These are phyloP conservation scores for Mesocentrotus franciscanus DNA, from an alignment of 53 echinoderm and acorn worm genomes.

Conservation along the genomic window DNA sequence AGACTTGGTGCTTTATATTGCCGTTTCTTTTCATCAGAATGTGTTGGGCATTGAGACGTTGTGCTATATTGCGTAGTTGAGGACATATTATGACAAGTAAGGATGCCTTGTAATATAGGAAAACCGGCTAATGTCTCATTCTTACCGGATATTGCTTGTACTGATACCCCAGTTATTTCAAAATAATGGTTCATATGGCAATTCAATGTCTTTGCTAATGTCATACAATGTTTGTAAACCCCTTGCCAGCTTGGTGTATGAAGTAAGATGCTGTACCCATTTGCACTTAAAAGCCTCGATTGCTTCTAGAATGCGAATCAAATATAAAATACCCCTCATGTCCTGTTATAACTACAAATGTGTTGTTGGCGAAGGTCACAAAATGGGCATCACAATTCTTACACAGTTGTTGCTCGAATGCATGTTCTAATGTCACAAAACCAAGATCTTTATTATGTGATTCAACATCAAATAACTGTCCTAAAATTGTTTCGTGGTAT, in stretches of 20 bases:
- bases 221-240: constrained; percentile 19
- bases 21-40: too few relatives aligned
- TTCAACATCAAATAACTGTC: neutral
- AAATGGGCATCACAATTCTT: neutral
- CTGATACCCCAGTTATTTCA: neutral
- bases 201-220: neutral
- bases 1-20: too few relatives aligned
- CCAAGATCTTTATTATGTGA: too few relatives aligned
- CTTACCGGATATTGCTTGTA: neutral
- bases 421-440: neutral
- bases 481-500: neutral
- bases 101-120: neutral
- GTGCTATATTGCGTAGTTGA: too few relatives aligned
- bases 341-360: neutral
- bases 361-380: neutral
- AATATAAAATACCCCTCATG: neutral
- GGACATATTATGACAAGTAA: too few relatives aligned
- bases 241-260: neutral
- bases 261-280: neutral
- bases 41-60: too few relatives aligned
- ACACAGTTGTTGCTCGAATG: neutral
- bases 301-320: constrained; percentile 8
- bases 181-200: neutral
- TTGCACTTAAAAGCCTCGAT: neutral
- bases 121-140: neutral